Conservation (phyloP, 2,888 invertebrate species). For the Tricholauxania praeusta region DNA sequence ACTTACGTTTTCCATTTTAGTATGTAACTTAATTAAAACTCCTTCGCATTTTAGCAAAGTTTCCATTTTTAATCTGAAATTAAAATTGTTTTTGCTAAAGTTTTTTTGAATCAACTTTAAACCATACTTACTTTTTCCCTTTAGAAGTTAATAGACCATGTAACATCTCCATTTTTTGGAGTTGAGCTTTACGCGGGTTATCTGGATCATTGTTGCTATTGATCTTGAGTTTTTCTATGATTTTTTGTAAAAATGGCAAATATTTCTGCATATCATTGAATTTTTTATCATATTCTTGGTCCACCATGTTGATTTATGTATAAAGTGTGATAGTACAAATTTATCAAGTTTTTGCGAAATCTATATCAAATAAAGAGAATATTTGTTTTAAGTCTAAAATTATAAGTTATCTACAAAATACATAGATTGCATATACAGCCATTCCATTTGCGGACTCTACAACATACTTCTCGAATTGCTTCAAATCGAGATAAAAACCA, state of each 20-base stretch:
- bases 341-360: not conserved
- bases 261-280: constrained; percentile 68
- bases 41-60: constrained; percentile 58
- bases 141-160: constrained; percentile 51
- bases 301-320: constrained; percentile 44
- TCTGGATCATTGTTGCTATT: constrained; percentile 55
- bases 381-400: too few species aligned
- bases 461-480: too few species aligned
- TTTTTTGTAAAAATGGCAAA: constrained; percentile 79
- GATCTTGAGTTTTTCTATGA: constrained; percentile 74
- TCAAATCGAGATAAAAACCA: too few species aligned
- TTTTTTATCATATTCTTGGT: constrained; percentile 49
- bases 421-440: too few species aligned
- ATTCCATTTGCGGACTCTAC: too few species aligned
- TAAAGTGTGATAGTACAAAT: not conserved
- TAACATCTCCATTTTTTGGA: constrained; percentile 59
- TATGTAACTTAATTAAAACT: constrained; percentile 55
- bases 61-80: constrained; percentile 54
- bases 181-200: constrained; percentile 52
- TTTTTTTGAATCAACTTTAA: constrained; percentile 1
- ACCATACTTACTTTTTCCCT: constrained; percentile 50
- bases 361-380: too few species aligned
- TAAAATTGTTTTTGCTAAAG: constrained; percentile 12
- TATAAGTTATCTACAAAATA: too few species aligned
- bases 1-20: constrained; percentile 59